phyloP scores from a whole-genome alignment of 2,888 invertebrate genomes.

The Eilema caniola region DNA sequence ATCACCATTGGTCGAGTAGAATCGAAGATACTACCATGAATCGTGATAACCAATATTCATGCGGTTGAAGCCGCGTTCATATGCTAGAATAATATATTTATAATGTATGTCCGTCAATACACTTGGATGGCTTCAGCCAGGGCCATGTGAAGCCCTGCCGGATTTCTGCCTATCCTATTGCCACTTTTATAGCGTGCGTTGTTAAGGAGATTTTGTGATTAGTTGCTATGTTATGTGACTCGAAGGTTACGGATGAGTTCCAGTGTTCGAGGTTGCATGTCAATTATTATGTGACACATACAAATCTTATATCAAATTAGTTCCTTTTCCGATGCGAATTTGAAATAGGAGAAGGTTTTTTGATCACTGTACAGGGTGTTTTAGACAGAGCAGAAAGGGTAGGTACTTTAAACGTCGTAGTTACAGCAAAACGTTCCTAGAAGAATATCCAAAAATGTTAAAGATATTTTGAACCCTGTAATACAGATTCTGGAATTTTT shows the following conservation, averaged over 20 bases:
- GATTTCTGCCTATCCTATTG: slow-evolving; percentile 71
- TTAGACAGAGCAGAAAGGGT: too few relatives aligned
- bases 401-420: too few relatives aligned
- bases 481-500: too few relatives aligned
- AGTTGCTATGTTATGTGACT: slow-evolving; percentile 20
- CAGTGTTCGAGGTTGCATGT: not conserved
- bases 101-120: slow-evolving; percentile 51
- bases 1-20: too few relatives aligned
- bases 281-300: not conserved
- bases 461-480: too few relatives aligned
- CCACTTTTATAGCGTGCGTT: slow-evolving; percentile 49
- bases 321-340: not conserved
- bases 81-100: slow-evolving; percentile 63
- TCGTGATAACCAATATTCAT: too few relatives aligned
- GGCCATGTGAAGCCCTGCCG: slow-evolving; percentile 66
- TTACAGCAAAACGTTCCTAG: too few relatives aligned
- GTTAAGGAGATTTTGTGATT: slow-evolving; percentile 47
- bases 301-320: not conserved
- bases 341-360: too few relatives aligned
- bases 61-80: too few relatives aligned
- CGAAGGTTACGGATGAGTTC: slow-evolving; percentile 5
- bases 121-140: slow-evolving; percentile 70
- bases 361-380: too few relatives aligned
- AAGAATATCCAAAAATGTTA: too few relatives aligned
- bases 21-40: too few relatives aligned